Evolutionary conservation across 1,140 invertebrate species (phyloP).

Genomic region (Drosophila asahinai): DNA sequence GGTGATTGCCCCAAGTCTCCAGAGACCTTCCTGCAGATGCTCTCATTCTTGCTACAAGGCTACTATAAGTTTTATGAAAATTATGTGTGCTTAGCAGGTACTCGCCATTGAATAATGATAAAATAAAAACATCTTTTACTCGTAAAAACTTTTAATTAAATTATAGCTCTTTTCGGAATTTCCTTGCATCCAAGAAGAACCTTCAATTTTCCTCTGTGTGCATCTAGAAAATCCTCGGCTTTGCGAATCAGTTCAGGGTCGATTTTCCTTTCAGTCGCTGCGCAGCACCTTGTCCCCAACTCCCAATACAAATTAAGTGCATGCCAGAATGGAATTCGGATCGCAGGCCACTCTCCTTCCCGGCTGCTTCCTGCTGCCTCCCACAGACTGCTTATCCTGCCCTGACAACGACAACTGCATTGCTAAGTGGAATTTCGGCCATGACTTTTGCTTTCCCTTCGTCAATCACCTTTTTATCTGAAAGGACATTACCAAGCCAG

Average conservation of each 20-base stretch:
- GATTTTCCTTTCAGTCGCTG: slow-evolving; percentile 14
- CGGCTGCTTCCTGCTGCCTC: background rate
- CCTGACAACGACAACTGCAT: slow-evolving; percentile 68
- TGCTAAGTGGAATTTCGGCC: slow-evolving; percentile 73
- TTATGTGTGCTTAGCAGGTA: background rate
- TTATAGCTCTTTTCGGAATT: background rate
- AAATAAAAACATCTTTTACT: background rate
- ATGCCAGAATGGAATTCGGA: slow-evolving; percentile 35
- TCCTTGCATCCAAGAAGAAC: background rate
- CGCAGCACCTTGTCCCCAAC: slow-evolving; percentile 24
- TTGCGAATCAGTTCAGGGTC: slow-evolving; percentile 6
- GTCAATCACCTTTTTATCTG: slow-evolving; percentile 82
- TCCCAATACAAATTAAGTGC: slow-evolving; percentile 56
- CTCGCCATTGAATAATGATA: background rate
- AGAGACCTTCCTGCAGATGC: slow-evolving; percentile 18
- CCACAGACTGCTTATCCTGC: slow-evolving; percentile 14
- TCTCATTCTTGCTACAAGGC: background rate
- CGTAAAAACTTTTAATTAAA: background rate
- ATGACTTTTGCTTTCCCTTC: slow-evolving; percentile 82
- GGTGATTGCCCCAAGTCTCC: slow-evolving; percentile 19
- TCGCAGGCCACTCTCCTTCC: background rate
- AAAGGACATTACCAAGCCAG: slow-evolving; percentile 74
- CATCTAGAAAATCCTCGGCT: slow-evolving; percentile 10
- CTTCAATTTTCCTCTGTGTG: slow-evolving; percentile 9
- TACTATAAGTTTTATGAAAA: background rate